Evolutionary conservation across 2,888 invertebrate species (phyloP), one percentile per base, ranked within the genome.

Genomic region (Tenthredo mesomela): DNA sequence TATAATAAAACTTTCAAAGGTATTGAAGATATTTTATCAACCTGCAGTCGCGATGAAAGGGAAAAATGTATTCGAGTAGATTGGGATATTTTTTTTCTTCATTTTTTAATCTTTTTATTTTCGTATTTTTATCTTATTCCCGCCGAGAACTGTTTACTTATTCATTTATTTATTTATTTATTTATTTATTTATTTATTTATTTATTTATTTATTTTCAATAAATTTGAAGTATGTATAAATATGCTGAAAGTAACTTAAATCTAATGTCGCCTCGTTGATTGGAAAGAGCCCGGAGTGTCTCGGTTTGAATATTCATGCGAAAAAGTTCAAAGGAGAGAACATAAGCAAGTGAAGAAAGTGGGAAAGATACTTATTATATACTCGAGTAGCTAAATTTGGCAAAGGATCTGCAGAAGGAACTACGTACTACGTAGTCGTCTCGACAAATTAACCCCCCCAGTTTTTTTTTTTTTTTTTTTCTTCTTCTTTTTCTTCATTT

Each of bases 311-410:
- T 71, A 71, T 71, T 71, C 71, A 71, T 21, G n/a, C 12, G 2
- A 43, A 71, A 65, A 54, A 71, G 71, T 71, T 71, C 71, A 71
- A 71, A 71, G 43, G n/a, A 40, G 43, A 43, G n/a, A 21, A 21
- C 43, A n/a, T n/a, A 67, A 33, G 18, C 29, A 18, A 18, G 18
- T 67, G 29, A 15, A 67, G 15, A 15, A 33, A 67, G 33, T 18
- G 33, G 33, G 10, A 67, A 18, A 67, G 29, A 67, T 67, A 67
- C 67, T 33, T 67, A 67, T 67, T 33, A 67, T 67, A 67, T 67
- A 67, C 15, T 18, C 33, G 29, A 15, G 67, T 67, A 33, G 15
- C 29, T 67, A 67, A 67, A 67, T 67, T 67, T 33, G 67, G 67
- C 67, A 67, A 33, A 67, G 67, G 67, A 67, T 25, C 18, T 7